A percentile compares a stretch with the other conserved stretches of the same genome.
Conservation (phyloP, 2,888 invertebrate genomes). For the Spodoptera littoralis region DNA sequence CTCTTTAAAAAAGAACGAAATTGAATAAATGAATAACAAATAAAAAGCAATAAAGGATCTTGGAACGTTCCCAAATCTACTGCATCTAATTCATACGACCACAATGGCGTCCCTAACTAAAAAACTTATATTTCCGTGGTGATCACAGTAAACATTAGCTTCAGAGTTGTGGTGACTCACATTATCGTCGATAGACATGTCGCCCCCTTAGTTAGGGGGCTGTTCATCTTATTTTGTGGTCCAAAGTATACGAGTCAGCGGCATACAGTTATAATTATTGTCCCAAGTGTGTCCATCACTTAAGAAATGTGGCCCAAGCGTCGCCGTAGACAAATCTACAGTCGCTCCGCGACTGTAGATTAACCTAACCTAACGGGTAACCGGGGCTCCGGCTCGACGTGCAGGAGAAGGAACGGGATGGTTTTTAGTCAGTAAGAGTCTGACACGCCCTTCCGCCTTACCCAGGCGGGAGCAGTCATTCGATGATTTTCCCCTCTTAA, state of each 20-base stretch:
- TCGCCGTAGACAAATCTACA: no score
- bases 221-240: conserved; percentile 56
- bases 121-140: conserved; percentile 45
- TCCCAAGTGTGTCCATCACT: no score
- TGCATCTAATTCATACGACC: conserved; percentile 27
- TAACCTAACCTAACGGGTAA: no score
- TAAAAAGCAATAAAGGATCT: background rate
- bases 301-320: no score
- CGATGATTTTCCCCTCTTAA: no score
- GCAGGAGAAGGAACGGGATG: no score
- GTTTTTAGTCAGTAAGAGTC: no score
- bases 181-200: conserved; percentile 67
- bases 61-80: background rate
- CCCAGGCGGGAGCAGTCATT: no score
- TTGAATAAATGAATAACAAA: background rate
- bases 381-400: no score
- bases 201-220: conserved; percentile 69
- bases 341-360: no score
- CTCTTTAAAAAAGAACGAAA: background rate
- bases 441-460: no score
- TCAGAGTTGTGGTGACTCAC: conserved; percentile 73
- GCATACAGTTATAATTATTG: background rate
- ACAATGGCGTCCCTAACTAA: conserved; percentile 21
- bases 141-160: conserved; percentile 68
- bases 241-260: conserved; percentile 41